Conservation (phyloP, 2,113 vertebrate species). For the Urocolius indicus region DNA sequence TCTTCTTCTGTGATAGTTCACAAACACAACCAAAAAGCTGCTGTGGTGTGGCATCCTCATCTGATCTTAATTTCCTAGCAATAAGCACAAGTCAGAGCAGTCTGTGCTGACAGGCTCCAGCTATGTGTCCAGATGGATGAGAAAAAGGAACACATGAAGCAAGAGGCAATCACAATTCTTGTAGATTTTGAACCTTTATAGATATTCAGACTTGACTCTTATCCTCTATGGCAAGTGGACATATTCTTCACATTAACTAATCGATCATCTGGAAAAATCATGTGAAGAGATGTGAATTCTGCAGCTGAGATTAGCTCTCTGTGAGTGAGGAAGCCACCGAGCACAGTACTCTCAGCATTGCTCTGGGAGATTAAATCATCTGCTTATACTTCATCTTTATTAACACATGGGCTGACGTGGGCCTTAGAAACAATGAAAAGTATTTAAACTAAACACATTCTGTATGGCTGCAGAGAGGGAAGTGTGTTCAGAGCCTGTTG, state of each 20-base stretch:
- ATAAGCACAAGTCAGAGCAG: not conserved
- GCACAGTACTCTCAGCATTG: not conserved
- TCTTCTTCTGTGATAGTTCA: not conserved
- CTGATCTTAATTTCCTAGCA: not conserved
- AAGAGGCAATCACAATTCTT: not conserved
- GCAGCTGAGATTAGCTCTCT: not conserved
- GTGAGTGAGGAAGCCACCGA: not conserved
- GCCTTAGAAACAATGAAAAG: not conserved
- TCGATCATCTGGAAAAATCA: not conserved
- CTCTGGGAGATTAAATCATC: not conserved
- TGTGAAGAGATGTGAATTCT: not conserved
- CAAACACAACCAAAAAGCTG: not conserved
- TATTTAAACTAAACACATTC: not conserved
- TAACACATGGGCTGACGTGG: not conserved
- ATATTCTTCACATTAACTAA: not conserved
- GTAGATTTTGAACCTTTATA: not conserved
- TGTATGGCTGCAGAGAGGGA: not conserved
- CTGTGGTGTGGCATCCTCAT: not conserved
- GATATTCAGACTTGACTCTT: not conserved
- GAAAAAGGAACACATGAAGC: not conserved
- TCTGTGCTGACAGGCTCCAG: not conserved
- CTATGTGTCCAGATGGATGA: not conserved
- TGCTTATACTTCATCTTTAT: not conserved
- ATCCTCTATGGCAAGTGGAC: not conserved
- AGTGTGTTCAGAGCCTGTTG: not conserved